Percentiles rank a stretch among this genome's conserved stretches.
Conservation (phyloP, 1,140 invertebrate genomes). For the Drosophila pseudoananassae region DNA sequence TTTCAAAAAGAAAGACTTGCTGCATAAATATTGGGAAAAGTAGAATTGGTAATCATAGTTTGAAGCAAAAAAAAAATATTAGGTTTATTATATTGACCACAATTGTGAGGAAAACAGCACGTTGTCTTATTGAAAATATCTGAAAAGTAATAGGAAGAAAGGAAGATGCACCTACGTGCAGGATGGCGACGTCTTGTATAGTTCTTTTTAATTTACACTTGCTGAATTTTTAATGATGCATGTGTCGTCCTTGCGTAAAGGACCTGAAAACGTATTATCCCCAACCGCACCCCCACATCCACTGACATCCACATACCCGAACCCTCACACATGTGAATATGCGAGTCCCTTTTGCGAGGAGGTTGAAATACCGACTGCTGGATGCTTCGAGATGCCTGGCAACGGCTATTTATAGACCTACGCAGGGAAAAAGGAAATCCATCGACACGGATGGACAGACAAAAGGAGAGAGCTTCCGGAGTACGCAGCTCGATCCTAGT, state of each 20-base stretch:
- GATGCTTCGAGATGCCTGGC: slow-evolving; percentile 35
- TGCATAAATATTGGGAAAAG: too few species aligned
- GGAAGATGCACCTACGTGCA: slow-evolving; percentile 67
- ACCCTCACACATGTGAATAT: slow-evolving; percentile 16
- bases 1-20: background rate
- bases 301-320: background rate
- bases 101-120: slow-evolving; percentile 12
- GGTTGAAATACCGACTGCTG: slow-evolving; percentile 33
- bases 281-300: background rate
- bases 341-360: slow-evolving; percentile 5
- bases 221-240: slow-evolving; percentile 68
- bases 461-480: slow-evolving; percentile 34
- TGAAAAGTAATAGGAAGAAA: slow-evolving; percentile 24
- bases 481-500: slow-evolving; percentile 33
- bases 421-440: slow-evolving; percentile 18
- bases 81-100: background rate
- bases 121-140: slow-evolving; percentile 62
- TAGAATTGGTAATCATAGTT: too few species aligned
- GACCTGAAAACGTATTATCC: slow-evolving; percentile 20
- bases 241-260: slow-evolving; percentile 41
- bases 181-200: slow-evolving; percentile 28
- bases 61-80: background rate
- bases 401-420: slow-evolving; percentile 57
- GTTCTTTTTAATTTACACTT: slow-evolving; percentile 64
- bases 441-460: slow-evolving; percentile 23